Evolutionary conservation across 37 sponge, comb jelly and placozoan species (phyloP), one percentile per base, ranked within the genome.

Genomic region (Tethya wilhelma): DNA sequence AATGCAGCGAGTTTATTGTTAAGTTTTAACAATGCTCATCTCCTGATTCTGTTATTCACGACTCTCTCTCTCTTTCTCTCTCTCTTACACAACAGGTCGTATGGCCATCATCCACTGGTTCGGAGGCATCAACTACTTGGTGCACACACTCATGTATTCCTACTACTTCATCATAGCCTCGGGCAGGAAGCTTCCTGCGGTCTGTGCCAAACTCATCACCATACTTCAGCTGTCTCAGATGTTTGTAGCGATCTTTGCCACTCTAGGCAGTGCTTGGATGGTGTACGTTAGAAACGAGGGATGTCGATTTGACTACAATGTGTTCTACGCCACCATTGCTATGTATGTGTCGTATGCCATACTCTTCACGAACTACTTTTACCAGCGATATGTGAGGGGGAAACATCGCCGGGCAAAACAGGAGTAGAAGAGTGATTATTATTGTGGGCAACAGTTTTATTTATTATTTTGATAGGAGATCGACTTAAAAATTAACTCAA

Each of bases 131-230:
- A 98, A 98, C 86, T 93, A 89, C 69, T 29, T 67, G 19, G 90
- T 98, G 28, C 98, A 98, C 85, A 64, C 94, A 3, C 23, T 98
- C 34, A 98, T 98, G 98, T 98, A 98, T 73, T 40, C 76, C 65
- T 98, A 98, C 90, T 98, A 98, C 68, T 90, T 87, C 40, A 44
- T 87, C 4, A 42, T 84, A 34, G 93, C 98, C 9, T 76, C 38
- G 34, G 96, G 96, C 37, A 58, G 28, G 45, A 63, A 69, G 25
- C 59, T 79, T 0, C 96, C 91, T 0, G 74, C 77, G 28, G 64
- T 45, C n/a, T n/a, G n/a, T n/a, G n/a, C n/a, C n/a, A n/a, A n/a
- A n/a, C 11, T 56, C 57, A 84, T 98, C 30, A 98, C 98, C 2
- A 14, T 71, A 0, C 46, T 96, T 0, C 98, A 98, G 80, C 71